These are phyloP conservation scores for Numenius arquata DNA, from an alignment of 2,113 vertebrate genomes.

Conservation along the genomic window DNA sequence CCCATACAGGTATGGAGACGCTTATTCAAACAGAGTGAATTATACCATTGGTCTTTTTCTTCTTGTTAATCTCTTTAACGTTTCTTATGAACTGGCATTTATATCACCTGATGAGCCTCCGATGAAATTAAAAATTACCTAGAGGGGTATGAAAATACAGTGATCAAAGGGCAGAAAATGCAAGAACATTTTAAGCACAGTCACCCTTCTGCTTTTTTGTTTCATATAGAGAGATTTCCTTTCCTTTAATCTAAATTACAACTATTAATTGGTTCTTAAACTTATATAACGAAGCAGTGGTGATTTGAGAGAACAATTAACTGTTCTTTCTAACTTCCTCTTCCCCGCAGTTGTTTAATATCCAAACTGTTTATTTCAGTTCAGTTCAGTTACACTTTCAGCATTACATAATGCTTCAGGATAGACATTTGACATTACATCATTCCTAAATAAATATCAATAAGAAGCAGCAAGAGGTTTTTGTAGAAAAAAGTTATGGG, in stretches of 20 bases:
- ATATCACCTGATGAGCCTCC: background rate
- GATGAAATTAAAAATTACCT: background rate
- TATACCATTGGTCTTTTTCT: background rate
- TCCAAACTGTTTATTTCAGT: background rate
- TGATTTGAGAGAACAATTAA: background rate
- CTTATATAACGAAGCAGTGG: background rate
- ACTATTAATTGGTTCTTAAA: constrained; percentile 24
- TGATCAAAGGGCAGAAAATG: background rate
- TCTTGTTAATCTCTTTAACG: background rate
- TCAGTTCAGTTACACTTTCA: background rate
- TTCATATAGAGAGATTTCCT: background rate
- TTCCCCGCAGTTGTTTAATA: background rate
- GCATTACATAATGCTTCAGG: background rate
- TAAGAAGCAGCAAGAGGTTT: background rate
- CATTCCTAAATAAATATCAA: background rate
- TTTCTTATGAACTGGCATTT: background rate
- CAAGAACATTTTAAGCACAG: background rate
- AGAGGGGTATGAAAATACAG: background rate
- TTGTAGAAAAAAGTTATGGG: background rate
- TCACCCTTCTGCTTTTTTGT: background rate
- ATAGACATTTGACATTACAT: background rate
- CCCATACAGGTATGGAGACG: constrained; percentile 87
- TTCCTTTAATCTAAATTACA: background rate
- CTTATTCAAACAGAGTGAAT: background rate
- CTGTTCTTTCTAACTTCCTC: constrained; percentile 5